Evolutionary conservation across 1,140 invertebrate species (phyloP), one percentile per base, ranked within the genome.

Genomic region (Eriocheir sinensis): DNA sequence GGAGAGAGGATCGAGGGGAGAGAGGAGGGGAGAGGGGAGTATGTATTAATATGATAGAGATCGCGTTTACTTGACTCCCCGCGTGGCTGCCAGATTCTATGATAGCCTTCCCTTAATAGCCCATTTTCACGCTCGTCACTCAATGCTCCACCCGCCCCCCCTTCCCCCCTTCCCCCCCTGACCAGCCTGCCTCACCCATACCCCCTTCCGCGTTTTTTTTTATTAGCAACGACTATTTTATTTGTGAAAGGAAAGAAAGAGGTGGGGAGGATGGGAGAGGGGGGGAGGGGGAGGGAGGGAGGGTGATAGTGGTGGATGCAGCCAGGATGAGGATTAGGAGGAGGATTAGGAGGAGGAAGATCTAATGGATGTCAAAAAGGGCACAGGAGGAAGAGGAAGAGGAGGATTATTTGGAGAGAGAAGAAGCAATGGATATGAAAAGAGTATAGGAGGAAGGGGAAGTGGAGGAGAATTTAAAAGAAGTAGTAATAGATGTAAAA

Each of bases 61-160:
- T 93, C 91, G 30, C 34, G 44, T 80, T 86, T 41, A 93, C 40
- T 85, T 83, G 91, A 83, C 48, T 53, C 44, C 44, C 38, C 80
- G 79, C 91, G 79, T 79, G 32, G 41, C 34, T 93, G 53, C 79
- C 91, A 79, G 91, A 85, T 93, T 93, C 80, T 93, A 93, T 93
- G 81, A 93, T 83, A 93, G 80, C 40, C n/a, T n/a, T 93, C 91
- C 80, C 41, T 93, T 93, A 93, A 86, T 93, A 44, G 91, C 9
- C 92, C 60, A 93, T 93, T 89, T 88, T 88, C 92, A 80, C 86
- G 85, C n/a, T 89, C 92, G 53, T 93, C 92, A 88, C 34, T 93
- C 86, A 89, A 80, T 89, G 83, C 12, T 38, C 86, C 48, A 8
- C 92, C 86, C 40, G 12, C 32, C 38, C 60, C 27, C 34, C n/a